A percentile compares a stretch with the other conserved stretches of the same genome.
Conservation (phyloP, 2,797 vertebrate genomes). For the Mus spretus region DNA sequence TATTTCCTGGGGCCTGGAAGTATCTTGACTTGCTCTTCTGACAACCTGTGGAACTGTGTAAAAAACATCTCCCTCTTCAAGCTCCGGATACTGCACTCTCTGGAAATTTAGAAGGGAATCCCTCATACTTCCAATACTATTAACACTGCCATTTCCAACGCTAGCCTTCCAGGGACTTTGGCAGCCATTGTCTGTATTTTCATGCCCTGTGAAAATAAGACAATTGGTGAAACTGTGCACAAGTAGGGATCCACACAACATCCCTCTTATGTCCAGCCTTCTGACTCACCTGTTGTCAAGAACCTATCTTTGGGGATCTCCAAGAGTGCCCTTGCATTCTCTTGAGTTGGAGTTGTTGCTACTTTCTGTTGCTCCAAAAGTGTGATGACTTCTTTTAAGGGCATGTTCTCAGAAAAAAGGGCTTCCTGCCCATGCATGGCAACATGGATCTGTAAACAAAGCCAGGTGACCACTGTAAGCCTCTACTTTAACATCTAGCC, state of each 20-base stretch:
- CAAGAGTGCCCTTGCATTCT: too few relatives aligned
- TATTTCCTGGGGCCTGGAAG: neutral
- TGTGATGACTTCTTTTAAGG: conserved; percentile 50
- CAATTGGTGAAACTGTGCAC: neutral
- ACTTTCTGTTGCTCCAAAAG: neutral
- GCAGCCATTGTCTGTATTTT: neutral
- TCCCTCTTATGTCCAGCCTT: too few relatives aligned
- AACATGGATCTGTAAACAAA: conserved; percentile 33
- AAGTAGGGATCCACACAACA: neutral
- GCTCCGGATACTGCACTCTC: neutral
- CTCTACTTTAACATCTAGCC: neutral
- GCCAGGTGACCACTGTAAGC: neutral
- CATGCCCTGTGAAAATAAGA: neutral
- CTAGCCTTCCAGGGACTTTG: neutral
- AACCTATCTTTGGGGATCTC: too few relatives aligned
- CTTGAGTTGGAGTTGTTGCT: neutral
- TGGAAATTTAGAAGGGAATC: neutral
- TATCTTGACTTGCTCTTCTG: neutral
- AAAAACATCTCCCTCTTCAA: neutral
- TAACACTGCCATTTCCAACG: neutral
- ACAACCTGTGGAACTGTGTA: too few relatives aligned
- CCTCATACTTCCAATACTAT: too few relatives aligned
- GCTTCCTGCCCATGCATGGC: neutral
- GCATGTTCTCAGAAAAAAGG: conserved; percentile 61
- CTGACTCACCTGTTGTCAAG: neutral